phyloP scores from a whole-genome alignment of 2,888 invertebrate species.

The Chrysolina oricalcia region DNA sequence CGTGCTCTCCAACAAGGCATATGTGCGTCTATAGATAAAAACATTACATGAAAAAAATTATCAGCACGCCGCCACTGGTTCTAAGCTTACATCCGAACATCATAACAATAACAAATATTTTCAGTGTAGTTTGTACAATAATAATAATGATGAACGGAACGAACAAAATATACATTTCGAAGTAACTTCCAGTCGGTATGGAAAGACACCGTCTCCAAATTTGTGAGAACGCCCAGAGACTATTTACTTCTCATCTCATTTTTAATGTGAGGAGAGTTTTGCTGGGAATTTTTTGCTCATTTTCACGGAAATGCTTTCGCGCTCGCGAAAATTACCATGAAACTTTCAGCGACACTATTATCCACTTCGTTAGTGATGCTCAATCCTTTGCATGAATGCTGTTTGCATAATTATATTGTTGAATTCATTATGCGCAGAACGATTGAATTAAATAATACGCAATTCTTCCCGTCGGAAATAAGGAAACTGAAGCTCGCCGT shows the following conservation, averaged over 20 bases:
- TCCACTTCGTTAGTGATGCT: neutral
- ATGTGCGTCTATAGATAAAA: too few species aligned
- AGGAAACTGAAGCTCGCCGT: neutral
- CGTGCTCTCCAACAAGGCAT: too few species aligned
- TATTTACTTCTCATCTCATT: neutral
- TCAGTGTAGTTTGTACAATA: too few species aligned
- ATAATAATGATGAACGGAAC: too few species aligned
- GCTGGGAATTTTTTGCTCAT: neutral
- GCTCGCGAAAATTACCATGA: neutral
- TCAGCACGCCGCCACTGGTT: too few species aligned
- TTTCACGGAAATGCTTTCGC: neutral
- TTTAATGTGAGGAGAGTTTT: neutral
- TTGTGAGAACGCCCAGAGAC: too few species aligned
- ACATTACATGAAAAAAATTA: too few species aligned
- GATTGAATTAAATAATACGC: neutral
- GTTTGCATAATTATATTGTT: neutral
- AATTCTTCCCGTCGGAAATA: neutral
- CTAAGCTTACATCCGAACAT: too few species aligned
- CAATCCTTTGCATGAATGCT: neutral
- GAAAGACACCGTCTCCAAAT: too few species aligned
- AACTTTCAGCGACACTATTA: neutral
- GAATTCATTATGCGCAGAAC: neutral
- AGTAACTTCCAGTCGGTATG: too few species aligned
- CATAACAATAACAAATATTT: too few species aligned
- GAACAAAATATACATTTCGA: too few species aligned